These are phyloP conservation scores for Solen grandis DNA, from an alignment of 1,140 invertebrate genomes.

Conservation along the genomic window DNA sequence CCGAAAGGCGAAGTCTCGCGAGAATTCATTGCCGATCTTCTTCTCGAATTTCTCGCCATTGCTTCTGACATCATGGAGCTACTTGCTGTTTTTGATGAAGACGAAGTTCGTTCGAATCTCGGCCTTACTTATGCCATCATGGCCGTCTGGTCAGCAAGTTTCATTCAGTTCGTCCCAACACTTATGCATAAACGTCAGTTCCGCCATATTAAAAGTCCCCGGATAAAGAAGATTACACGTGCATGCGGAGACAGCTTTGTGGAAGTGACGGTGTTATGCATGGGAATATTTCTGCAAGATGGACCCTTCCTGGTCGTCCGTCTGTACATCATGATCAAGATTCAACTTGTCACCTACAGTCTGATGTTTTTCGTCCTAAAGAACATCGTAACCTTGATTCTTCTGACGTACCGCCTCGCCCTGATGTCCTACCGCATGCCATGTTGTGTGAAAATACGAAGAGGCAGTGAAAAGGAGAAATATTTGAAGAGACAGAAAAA, in stretches of 20 bases:
- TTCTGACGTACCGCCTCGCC: conserved; percentile 79
- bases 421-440: conserved; percentile 42
- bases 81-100: conserved; percentile 90
- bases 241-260: conserved; percentile 33
- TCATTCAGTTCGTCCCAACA: conserved; percentile 85
- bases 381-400: conserved; percentile 90
- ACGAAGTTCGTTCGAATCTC: conserved; percentile 57
- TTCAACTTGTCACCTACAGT: conserved; percentile 92
- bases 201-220: conserved; percentile 1
- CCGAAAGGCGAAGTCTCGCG: conserved; percentile 91
- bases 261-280: conserved; percentile 39
- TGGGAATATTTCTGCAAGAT: conserved; percentile 81
- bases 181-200: conserved; percentile 39
- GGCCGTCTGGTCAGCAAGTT: conserved; percentile 86
- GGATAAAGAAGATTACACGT: neutral
- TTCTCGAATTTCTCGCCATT: conserved; percentile 88
- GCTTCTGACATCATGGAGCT: conserved; percentile 97
- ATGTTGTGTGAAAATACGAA: conserved; percentile 2
- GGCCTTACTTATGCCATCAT: conserved; percentile 60
- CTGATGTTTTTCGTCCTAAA: conserved; percentile 94
- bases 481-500: neutral
- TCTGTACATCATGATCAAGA: conserved; percentile 89
- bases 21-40: conserved; percentile 93
- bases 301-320: conserved; percentile 92
- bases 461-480: neutral